Evolutionary conservation across 2,113 vertebrate genomes (phyloP), one percentile per base, ranked within the genome.

Genomic region (Typhlomys cinereus): DNA sequence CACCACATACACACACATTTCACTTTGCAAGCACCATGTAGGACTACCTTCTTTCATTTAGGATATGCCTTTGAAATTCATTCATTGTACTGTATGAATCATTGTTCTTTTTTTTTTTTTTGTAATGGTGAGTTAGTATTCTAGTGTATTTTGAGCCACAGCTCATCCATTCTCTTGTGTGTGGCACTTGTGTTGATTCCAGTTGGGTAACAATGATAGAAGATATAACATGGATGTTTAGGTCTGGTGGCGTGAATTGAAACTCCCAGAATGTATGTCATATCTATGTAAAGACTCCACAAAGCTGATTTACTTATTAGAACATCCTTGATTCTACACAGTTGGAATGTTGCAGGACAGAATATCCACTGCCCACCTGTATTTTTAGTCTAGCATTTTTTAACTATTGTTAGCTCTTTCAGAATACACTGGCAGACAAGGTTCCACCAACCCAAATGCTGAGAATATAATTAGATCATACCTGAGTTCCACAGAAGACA

Each of bases 221-320:
- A 7, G 52, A 2, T 64, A 59, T 18, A 82, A 71, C 66, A 59
- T 73, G 57, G 21, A 71, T 81, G 17, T 62, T 48, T 13, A 31
- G 14, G 3, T 27, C 62, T 86, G 46, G 12, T 82, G 50, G 11
- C 12, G 41, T 21, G 41, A 62, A 23, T 1, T 21, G 15, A 20
- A 46, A 4, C 20, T 20, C 34, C 5, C 4, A 9, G 4, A 7
- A 13, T 34, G 31, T 3, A n/a, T n/a, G n/a, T n/a, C n/a, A n/a
- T n/a, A n/a, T n/a, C n/a, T n/a, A n/a, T n/a, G n/a, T 82, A 48
- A 34, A 31, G 10, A 61, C 23, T 64, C 31, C 48, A 34, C 18
- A 82, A 66, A 31, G 2, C 41, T 31, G 66, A 25, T 36, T 25
- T n/a, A 48, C 61, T 64, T 10, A 4, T 25, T 64, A 14, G 29